phyloP scores from a whole-genome alignment of 2,888 invertebrate genomes.

The Stramonita haemastoma region DNA sequence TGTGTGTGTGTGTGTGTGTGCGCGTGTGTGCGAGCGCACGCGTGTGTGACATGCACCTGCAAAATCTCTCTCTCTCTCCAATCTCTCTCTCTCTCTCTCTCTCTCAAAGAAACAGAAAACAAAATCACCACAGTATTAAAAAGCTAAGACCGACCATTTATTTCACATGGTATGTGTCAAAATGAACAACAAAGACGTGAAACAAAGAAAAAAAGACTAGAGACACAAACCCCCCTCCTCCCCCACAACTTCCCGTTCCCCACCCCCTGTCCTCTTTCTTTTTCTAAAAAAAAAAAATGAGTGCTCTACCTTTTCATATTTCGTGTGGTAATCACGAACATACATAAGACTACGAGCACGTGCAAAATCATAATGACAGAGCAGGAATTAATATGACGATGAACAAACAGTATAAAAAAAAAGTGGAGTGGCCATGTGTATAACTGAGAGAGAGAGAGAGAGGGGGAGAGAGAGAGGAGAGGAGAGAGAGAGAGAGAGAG shows the following conservation, averaged over 20 bases:
- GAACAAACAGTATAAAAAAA: neutral
- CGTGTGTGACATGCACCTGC: neutral
- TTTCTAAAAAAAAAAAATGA: neutral
- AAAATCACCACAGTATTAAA: neutral
- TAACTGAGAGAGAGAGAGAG: neutral
- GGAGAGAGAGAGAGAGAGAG: neutral
- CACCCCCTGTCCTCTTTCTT: neutral
- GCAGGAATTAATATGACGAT: neutral
- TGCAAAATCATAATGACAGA: neutral
- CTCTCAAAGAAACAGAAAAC: neutral
- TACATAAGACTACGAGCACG: neutral
- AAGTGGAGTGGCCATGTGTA: neutral
- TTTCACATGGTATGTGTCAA: conserved; percentile 35
- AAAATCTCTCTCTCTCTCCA: neutral
- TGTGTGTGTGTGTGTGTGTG: neutral
- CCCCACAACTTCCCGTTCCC: neutral
- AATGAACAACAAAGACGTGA: conserved; percentile 14
- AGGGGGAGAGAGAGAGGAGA: neutral
- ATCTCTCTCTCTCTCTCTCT: neutral
- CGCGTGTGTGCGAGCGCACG: neutral
- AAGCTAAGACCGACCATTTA: conserved; percentile 36
- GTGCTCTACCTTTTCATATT: neutral
- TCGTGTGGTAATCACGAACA: neutral
- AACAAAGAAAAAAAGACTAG: conserved; percentile 6
- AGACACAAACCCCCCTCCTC: neutral